These are phyloP conservation scores for Ophion slaviceki DNA, from an alignment of 2,888 invertebrate species.

Conservation along the genomic window DNA sequence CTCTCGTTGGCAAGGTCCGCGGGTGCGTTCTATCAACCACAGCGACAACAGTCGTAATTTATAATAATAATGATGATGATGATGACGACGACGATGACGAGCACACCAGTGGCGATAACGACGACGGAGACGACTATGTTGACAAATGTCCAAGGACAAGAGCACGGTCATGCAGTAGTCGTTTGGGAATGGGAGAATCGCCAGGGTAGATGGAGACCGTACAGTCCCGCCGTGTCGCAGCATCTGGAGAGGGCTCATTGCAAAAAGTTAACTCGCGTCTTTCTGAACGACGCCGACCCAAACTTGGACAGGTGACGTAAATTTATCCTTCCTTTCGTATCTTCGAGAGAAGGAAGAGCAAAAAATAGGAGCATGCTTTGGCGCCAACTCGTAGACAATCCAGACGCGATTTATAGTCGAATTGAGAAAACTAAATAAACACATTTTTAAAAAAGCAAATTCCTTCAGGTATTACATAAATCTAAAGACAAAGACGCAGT, in stretches of 20 bases:
- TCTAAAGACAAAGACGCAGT: slow-evolving; percentile 89
- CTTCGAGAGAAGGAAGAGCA: too few relatives aligned
- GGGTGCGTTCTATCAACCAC: slow-evolving; percentile 2
- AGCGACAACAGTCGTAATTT: background rate
- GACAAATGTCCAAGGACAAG: slow-evolving; percentile 84
- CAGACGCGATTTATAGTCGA: too few relatives aligned
- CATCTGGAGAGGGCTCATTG: slow-evolving; percentile 93
- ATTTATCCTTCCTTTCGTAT: too few relatives aligned
- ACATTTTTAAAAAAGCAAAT: background rate
- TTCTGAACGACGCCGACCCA: slow-evolving; percentile 95
- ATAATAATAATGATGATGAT: slow-evolving; percentile 1
- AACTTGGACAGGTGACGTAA: slow-evolving; percentile 86
- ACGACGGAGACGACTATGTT: slow-evolving; percentile 54
- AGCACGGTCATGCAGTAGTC: slow-evolving; percentile 88
- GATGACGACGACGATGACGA: background rate
- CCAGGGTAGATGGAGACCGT: slow-evolving; percentile 92
- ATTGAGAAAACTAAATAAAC: too few relatives aligned
- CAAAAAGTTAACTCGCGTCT: slow-evolving; percentile 92
- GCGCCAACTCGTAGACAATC: too few relatives aligned
- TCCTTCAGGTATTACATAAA: slow-evolving; percentile 88
- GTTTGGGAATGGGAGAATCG: slow-evolving; percentile 93
- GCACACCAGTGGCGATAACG: background rate
- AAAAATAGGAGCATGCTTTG: too few relatives aligned
- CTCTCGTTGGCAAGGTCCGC: background rate
- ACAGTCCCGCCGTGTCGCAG: slow-evolving; percentile 93